phyloP scores from a whole-genome alignment of 2,797 vertebrate genomes.

The Acanthornis magna region DNA sequence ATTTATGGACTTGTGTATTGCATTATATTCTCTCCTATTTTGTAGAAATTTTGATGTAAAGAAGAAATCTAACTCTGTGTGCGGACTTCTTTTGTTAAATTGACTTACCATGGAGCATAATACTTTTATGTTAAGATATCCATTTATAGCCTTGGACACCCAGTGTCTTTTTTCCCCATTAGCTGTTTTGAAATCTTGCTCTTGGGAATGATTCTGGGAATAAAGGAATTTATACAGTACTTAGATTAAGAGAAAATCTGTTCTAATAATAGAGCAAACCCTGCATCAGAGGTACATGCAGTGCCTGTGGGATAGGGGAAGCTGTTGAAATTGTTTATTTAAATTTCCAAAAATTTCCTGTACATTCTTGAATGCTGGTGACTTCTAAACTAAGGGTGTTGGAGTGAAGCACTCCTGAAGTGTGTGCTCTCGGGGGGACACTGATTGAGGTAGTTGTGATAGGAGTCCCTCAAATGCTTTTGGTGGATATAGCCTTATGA shows the following conservation, averaged over 20 bases:
- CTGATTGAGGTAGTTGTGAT: not conserved
- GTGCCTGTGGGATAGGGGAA: not conserved
- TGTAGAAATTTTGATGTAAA: conserved; percentile 74
- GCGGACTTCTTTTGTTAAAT: conserved; percentile 53
- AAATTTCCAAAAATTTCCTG: not conserved
- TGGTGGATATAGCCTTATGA: not conserved
- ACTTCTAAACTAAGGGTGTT: not conserved
- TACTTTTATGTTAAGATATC: conserved; percentile 27
- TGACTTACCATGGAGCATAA: conserved; percentile 6
- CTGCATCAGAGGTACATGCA: not conserved
- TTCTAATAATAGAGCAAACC: conserved; percentile 10
- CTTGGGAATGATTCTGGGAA: conserved; percentile 59
- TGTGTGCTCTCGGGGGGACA: not conserved
- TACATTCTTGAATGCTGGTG: not conserved
- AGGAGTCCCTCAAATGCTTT: not conserved
- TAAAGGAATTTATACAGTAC: conserved; percentile 27
- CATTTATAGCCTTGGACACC: conserved; percentile 62
- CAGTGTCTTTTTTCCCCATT: not conserved
- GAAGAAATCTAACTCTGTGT: conserved; percentile 59
- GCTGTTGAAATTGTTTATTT: not conserved
- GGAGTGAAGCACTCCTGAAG: not conserved
- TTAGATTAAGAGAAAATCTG: not conserved
- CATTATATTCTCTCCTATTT: conserved; percentile 72
- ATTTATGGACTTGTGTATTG: conserved; percentile 72
- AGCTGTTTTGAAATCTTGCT: conserved; percentile 18